Base-by-base conservation (phyloP, 2,888 invertebrate genomes). In the Drosophila yooni region DNA sequence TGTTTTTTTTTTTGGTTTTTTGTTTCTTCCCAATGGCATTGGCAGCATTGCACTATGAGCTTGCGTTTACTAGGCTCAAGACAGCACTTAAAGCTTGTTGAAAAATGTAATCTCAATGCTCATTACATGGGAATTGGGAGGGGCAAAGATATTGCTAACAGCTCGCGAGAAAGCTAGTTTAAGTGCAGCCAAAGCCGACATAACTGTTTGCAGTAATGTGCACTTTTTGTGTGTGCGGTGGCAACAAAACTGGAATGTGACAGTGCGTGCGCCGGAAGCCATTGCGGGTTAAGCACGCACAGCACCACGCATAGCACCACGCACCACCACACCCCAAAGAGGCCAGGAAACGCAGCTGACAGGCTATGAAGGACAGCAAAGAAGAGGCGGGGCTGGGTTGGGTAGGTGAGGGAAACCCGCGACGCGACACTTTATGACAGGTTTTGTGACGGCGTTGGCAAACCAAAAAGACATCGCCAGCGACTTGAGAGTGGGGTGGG, bases 401-500 rank as follows among this genome's bases (percentile, higher is more conserved):
- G 34, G 38, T 38, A 31, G 50, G 8, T 31, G 63, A 74, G 66
- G 88, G 83, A 83, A 83, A 38, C 73, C 56, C 70, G 66, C 70
- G 69, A 63, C 74, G 86, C 86, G 87, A 88, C 86, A 85, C 81
- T 85, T 84, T 88, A 79, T 85, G 83, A 83, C 79, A 71, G 68
- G 71, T 72, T 73, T 72, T 73, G 71, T 60, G 85, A 69, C 75
- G 64, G 63, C 56, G 62, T 38, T 71, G 74, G 62, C 70, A 74
- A 67, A 70, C 43, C 71, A 61, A 56, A 58, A 46, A 60, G 61
- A 34, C 57, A 63, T 50, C 51, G 43, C n/a, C 33, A 61, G 58
- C 67, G 63, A 72, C 64, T 75, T 63, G 71, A 57, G 21, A 43
- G 29, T 15, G 56, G 13, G 40, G 13, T 25, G 29, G 15, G 43